Conservation (phyloP, 2,888 invertebrate species). For the Leptogaster cylindrica region DNA sequence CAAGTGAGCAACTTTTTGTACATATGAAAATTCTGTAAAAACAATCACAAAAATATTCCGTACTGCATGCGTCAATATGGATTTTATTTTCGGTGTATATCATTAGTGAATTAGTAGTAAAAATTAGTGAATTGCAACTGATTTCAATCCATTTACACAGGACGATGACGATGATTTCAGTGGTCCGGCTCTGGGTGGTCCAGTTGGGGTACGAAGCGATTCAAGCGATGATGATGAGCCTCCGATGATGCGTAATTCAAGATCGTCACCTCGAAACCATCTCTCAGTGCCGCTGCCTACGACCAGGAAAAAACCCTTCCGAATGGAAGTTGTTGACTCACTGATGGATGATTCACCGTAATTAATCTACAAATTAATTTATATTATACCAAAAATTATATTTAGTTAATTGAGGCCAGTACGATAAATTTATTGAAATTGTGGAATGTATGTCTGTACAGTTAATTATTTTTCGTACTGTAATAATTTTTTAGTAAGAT, state of each 20-base stretch:
- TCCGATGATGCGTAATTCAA: conserved; percentile 59
- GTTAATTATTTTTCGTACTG: background rate
- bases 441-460: background rate
- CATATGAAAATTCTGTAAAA: too few species aligned
- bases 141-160: conserved; percentile 50
- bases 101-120: background rate
- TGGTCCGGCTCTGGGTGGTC: conserved; percentile 61
- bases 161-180: conserved; percentile 64
- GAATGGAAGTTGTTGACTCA: conserved; percentile 68
- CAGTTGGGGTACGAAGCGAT: conserved; percentile 59
- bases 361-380: conserved; percentile 61
- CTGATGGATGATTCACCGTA: too few species aligned
- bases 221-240: conserved; percentile 64
- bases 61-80: too few species aligned
- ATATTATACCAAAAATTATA: conserved; percentile 4
- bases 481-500: background rate
- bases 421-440: conserved; percentile 1
- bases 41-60: too few species aligned
- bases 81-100: too few species aligned
- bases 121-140: background rate
- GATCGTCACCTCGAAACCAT: conserved; percentile 44
- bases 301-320: conserved; percentile 64
- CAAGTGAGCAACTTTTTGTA: too few species aligned
- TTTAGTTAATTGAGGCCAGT: conserved; percentile 13
- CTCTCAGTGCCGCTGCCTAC: conserved; percentile 56